Percentiles rank a stretch among this genome's conserved stretches.
Conservation (phyloP, 2,113 vertebrate species). For the Xiphophorus couchianus region DNA sequence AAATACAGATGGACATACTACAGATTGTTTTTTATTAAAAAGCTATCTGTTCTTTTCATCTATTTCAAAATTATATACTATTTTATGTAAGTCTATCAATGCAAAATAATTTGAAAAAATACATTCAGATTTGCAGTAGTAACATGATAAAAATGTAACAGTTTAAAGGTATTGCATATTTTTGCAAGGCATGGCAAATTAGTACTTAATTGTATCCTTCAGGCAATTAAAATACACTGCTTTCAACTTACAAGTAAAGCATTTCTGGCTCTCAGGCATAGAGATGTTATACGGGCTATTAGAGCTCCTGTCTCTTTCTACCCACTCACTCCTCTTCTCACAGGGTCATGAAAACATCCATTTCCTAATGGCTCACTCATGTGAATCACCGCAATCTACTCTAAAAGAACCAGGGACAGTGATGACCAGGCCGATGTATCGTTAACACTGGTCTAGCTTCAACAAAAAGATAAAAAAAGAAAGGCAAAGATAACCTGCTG, state of each 20-base stretch:
- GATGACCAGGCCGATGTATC: constrained; percentile 29
- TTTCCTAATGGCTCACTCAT: constrained; percentile 66
- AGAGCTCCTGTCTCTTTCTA: constrained; percentile 47
- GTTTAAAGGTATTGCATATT: background rate
- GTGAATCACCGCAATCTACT: constrained; percentile 56
- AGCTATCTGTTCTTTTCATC: background rate
- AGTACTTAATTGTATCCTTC: background rate
- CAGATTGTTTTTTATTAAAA: background rate
- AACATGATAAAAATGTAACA: background rate
- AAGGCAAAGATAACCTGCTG: constrained; percentile 33
- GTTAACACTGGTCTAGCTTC: constrained; percentile 42
- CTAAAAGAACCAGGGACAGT: constrained; percentile 51
- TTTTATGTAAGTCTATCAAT: background rate
- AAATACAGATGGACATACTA: too few species aligned
- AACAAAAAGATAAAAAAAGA: constrained; percentile 28
- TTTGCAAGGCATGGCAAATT: background rate
- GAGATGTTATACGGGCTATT: constrained; percentile 33
- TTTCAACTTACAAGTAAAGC: background rate
- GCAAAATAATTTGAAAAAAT: background rate
- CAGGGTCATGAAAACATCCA: constrained; percentile 61
- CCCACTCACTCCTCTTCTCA: constrained; percentile 50
- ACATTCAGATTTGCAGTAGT: background rate
- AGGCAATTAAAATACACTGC: constrained; percentile 34
- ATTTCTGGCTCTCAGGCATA: constrained; percentile 1
- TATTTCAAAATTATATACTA: background rate